These are phyloP conservation scores for Cataglyphis rosenhaueri DNA, from an alignment of 2,888 invertebrate species.

Conservation along the genomic window DNA sequence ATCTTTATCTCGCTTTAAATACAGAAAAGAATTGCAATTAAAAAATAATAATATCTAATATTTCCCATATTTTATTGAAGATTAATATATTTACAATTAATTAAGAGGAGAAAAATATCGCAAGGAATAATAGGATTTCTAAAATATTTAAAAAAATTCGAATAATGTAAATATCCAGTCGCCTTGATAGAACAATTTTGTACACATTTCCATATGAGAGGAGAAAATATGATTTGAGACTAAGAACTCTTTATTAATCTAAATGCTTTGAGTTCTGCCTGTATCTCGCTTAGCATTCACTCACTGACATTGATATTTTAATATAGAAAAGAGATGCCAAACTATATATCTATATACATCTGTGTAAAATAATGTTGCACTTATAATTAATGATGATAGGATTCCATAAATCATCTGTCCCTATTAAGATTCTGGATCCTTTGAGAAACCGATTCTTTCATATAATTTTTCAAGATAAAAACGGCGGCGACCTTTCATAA, in stretches of 20 bases:
- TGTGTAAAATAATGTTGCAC: neutral
- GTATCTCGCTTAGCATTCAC: slow-evolving; percentile 53
- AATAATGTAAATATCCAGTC: slow-evolving; percentile 13
- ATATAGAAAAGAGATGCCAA: neutral
- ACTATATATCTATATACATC: neutral
- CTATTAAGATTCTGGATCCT: neutral
- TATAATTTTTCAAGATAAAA: neutral
- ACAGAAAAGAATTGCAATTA: neutral
- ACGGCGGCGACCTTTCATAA: neutral
- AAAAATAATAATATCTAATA: neutral
- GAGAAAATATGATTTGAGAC: slow-evolving; percentile 32
- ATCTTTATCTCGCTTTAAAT: neutral
- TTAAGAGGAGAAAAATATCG: neutral
- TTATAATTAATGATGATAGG: neutral
- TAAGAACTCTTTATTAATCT: slow-evolving; percentile 65
- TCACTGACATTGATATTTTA: slow-evolving; percentile 12
- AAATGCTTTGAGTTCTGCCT: slow-evolving; percentile 67
- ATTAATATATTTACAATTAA: neutral
- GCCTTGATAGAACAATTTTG: slow-evolving; percentile 26
- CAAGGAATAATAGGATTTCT: neutral
- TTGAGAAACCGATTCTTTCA: neutral
- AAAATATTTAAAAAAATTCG: neutral
- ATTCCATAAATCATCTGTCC: neutral
- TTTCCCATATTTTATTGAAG: neutral
- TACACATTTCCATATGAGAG: slow-evolving; percentile 63